Percentiles rank a stretch among this genome's conserved stretches.
These are phyloP conservation scores for Acrobasis consociella DNA, from an alignment of 2,888 invertebrate species.

Conservation along the genomic window DNA sequence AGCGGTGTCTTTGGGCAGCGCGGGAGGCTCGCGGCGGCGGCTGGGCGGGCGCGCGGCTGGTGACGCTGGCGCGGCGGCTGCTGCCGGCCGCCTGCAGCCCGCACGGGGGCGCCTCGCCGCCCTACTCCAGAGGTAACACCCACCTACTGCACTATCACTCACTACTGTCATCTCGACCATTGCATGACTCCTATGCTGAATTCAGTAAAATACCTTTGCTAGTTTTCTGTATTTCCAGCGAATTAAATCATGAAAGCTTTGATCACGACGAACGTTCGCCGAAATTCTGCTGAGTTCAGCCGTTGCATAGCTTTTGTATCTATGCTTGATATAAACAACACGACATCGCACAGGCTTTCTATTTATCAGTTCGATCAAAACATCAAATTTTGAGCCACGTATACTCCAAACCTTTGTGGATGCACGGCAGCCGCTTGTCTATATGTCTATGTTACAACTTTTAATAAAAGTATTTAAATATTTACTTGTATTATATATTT, in stretches of 20 bases:
- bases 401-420: neutral
- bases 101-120: constrained; percentile 86
- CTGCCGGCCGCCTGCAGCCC: constrained; percentile 88
- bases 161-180: constrained; percentile 3
- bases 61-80: constrained; percentile 81
- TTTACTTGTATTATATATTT: neutral
- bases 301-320: constrained; percentile 12
- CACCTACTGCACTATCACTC: constrained; percentile 28
- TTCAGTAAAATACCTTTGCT: constrained; percentile 2
- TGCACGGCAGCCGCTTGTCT: constrained; percentile 20
- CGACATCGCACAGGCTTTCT: constrained; percentile 10
- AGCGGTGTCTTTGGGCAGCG: constrained; percentile 79
- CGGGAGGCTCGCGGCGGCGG: constrained; percentile 57
- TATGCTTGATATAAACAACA: constrained; percentile 16
- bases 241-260: neutral
- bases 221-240: neutral
- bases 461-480: neutral
- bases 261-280: neutral
- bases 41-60: constrained; percentile 76
- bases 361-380: neutral
- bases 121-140: constrained; percentile 86
- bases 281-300: constrained; percentile 3
- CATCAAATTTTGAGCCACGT: neutral
- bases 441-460: constrained; percentile 5
- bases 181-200: constrained; percentile 15